Evolutionary conservation across 2,113 vertebrate genomes (phyloP), one percentile per base, ranked within the genome.

Genomic region (Sturnus vulgaris): DNA sequence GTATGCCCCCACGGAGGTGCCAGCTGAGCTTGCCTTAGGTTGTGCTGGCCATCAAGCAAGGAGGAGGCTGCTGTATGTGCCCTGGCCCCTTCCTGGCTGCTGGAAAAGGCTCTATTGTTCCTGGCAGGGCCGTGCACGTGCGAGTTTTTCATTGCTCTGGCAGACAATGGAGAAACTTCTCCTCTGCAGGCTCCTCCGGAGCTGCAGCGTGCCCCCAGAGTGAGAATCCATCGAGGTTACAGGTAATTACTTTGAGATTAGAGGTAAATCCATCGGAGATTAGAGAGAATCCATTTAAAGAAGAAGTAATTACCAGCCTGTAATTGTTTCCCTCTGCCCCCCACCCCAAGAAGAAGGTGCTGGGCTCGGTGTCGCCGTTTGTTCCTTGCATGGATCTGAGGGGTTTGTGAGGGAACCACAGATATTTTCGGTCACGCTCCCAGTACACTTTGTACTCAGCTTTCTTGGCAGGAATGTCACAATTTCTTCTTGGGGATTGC

Each of bases 241-340:
- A 89, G 91, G 73, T 97, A 96, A 97, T 97, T 97, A 97, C 96
- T 96, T 97, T 93, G 96, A 96, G 96, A 97, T 97, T 97, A 96
- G 95, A 97, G 93, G 81, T 95, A 95, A 95, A 96, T 82, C 94
- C 96, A 85, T 50, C 20, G 28, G 96, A 95, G 96, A 95, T 93
- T 95, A 93, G 57, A 84, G 50, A 35, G 81, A 96, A 92, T 79
- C 94, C 94, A 95, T 92, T 96, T 95, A 95, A 96, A 96, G 94
- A 95, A 95, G 86, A 89, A 95, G 94, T 96, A 97, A 97, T 97
- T 97, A 95, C 96, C 86, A 82, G 86, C 65, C 81, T 96, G 83
- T 96, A 96, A 97, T 96, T 96, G 96, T 96, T 95, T 97, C 89
- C 77, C 57, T 83, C 56, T 94, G 40, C 90, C 79, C 76, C 71